phyloP scores from a whole-genome alignment of 2,888 invertebrate species.

The Leptinotarsa peninsularis region DNA sequence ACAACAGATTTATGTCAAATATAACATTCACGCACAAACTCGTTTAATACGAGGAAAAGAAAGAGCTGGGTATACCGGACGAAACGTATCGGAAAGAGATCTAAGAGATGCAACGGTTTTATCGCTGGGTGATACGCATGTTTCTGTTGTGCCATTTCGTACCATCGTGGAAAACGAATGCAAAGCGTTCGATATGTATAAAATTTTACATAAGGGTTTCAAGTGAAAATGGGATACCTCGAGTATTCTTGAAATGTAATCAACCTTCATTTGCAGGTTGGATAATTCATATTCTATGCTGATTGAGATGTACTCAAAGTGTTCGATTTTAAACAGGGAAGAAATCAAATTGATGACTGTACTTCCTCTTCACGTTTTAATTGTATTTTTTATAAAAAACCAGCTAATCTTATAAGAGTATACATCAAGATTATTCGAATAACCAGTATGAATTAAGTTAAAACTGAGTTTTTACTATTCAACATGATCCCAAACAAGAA shows the following conservation, averaged over 20 bases:
- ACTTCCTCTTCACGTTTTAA: too few relatives aligned
- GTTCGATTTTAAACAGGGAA: too few relatives aligned
- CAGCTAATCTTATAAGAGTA: too few relatives aligned
- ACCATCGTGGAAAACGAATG: constrained; percentile 54
- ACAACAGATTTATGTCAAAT: constrained; percentile 31
- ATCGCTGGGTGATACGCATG: constrained; percentile 56
- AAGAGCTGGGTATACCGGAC: constrained; percentile 26
- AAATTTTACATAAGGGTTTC: constrained; percentile 43
- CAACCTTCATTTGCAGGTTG: too few relatives aligned
- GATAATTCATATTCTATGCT: too few relatives aligned
- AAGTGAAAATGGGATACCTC: constrained; percentile 22
- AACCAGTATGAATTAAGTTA: too few relatives aligned
- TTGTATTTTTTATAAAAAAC: too few relatives aligned
- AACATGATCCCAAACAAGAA: too few relatives aligned
- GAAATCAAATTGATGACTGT: too few relatives aligned
- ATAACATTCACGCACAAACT: constrained; percentile 38
- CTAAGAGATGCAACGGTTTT: constrained; percentile 48
- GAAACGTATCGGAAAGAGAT: constrained; percentile 47
- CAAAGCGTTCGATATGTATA: constrained; percentile 55
- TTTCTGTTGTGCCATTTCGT: constrained; percentile 59
- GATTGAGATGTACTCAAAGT: too few relatives aligned
- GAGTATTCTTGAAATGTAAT: not conserved
- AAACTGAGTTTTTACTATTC: too few relatives aligned
- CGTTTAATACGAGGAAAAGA: constrained; percentile 16
- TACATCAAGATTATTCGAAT: too few relatives aligned